Conservation (phyloP, 2,797 vertebrate species). For the Cyprinodon diabolis region DNA sequence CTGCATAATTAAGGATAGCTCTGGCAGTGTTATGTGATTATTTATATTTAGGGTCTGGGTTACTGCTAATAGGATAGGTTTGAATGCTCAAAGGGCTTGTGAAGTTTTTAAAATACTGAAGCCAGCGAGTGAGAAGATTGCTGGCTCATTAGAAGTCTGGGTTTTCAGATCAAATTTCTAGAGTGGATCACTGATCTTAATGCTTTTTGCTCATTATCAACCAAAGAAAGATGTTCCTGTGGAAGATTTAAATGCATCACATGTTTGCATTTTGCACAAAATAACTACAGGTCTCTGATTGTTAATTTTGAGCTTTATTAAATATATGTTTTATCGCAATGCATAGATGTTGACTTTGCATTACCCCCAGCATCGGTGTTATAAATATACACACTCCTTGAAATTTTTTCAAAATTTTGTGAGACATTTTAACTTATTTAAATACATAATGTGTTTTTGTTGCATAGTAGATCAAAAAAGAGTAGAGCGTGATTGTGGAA, state of each 20-base stretch:
- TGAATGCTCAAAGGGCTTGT: conserved; percentile 31
- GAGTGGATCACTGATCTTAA: conserved; percentile 7
- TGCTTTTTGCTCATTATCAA: conserved; percentile 25
- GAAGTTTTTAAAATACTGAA: conserved; percentile 42
- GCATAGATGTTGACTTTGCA: neutral
- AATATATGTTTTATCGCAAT: neutral
- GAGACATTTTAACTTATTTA: too few species aligned
- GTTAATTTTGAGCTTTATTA: neutral
- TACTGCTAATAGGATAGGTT: conserved; percentile 52
- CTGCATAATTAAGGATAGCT: conserved; percentile 38
- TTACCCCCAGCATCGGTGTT: neutral
- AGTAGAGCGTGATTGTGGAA: too few species aligned
- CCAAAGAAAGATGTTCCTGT: neutral
- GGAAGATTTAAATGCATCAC: neutral
- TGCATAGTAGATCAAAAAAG: too few species aligned
- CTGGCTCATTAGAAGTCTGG: conserved; percentile 23
- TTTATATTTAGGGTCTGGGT: conserved; percentile 48
- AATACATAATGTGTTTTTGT: too few species aligned
- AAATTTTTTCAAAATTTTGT: neutral
- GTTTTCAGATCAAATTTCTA: conserved; percentile 27
- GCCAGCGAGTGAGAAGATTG: conserved; percentile 14
- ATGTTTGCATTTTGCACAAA: neutral
- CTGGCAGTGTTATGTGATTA: conserved; percentile 37
- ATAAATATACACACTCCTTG: neutral
- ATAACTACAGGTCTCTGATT: neutral